phyloP scores from a whole-genome alignment of 2,888 invertebrate genomes.

The Osmoderma eremita region DNA sequence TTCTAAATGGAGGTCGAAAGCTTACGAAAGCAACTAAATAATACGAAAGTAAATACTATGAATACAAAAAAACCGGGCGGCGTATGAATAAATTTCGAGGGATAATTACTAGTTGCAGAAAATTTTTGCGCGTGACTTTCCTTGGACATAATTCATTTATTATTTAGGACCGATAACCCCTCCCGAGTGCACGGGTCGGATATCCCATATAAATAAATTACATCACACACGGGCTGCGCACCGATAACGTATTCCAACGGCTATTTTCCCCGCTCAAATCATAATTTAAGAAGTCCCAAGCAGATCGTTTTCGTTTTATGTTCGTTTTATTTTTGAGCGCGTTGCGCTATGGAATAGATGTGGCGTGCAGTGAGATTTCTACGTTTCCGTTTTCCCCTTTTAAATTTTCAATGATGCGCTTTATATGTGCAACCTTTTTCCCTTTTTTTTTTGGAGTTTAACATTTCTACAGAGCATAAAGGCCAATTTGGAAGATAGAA shows the following conservation, averaged over 20 bases:
- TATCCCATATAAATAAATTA: conserved; percentile 33
- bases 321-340: conserved; percentile 32
- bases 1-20: background rate
- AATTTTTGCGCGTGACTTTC: conserved; percentile 31
- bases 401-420: conserved; percentile 33
- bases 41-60: conserved; percentile 14
- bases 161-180: conserved; percentile 34
- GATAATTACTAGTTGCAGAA: conserved; percentile 33
- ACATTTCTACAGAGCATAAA: conserved; percentile 3
- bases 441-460: conserved; percentile 1
- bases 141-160: conserved; percentile 31
- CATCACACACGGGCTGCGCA: conserved; percentile 24
- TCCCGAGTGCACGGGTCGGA: conserved; percentile 26
- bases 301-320: conserved; percentile 36
- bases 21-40: conserved; percentile 10
- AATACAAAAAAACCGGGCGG: conserved; percentile 4
- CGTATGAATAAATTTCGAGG: conserved; percentile 24
- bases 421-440: conserved; percentile 23
- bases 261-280: conserved; percentile 31
- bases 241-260: conserved; percentile 31
- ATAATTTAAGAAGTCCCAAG: conserved; percentile 38
- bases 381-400: conserved; percentile 4
- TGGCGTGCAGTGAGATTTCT: conserved; percentile 26
- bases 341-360: conserved; percentile 23
- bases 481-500: conserved; percentile 16